Conservation (phyloP, 2,113 vertebrate species). For the Anhinga rufa region DNA sequence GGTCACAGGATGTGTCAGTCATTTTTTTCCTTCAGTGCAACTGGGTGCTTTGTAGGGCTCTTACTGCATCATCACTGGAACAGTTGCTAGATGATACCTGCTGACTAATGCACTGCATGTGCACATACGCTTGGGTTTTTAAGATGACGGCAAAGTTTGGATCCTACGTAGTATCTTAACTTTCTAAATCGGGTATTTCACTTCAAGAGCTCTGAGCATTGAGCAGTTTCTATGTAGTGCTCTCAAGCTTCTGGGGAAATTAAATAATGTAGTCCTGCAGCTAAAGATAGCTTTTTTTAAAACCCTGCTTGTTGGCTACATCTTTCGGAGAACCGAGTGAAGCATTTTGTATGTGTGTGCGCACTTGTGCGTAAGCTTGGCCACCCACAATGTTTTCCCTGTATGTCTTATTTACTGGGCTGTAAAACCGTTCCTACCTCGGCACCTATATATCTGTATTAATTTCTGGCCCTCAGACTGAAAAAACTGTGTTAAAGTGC, state of each 20-base stretch:
- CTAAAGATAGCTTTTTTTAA: neutral
- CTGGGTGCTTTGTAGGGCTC: accelerated
- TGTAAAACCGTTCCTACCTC: neutral
- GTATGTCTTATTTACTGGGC: neutral
- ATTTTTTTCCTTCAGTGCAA: neutral
- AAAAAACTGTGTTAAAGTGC: neutral
- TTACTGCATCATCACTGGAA: neutral
- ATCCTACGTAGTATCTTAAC: neutral
- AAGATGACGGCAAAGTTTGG: neutral
- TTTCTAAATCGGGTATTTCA: neutral
- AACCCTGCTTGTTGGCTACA: neutral
- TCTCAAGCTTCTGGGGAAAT: neutral
- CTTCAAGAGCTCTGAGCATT: neutral
- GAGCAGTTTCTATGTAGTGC: neutral
- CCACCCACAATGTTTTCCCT: neutral
- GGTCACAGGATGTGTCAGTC: neutral
- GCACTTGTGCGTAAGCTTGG: neutral
- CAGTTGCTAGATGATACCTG: neutral
- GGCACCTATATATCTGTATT: neutral
- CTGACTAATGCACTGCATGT: accelerated
- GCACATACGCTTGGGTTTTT: neutral
- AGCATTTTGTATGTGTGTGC: neutral
- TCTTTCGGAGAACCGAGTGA: neutral
- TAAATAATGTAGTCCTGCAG: neutral
- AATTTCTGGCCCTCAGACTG: neutral